Conservation (phyloP, 2,797 vertebrate species). For the Hephaestus fuliginosus region DNA sequence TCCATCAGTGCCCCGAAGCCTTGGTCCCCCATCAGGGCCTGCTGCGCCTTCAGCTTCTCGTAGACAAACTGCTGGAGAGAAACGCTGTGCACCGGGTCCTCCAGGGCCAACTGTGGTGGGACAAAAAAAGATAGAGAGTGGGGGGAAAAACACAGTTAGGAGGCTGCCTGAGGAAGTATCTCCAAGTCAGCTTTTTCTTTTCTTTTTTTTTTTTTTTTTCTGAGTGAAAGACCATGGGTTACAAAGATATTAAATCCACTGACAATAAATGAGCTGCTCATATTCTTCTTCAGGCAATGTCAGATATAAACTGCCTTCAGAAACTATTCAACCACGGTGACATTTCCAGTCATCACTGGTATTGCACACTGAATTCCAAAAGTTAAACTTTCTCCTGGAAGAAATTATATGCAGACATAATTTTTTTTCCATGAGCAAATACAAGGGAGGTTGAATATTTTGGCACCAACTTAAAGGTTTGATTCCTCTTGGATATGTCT, state of each 20-base stretch:
- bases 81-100: slow-evolving; percentile 96
- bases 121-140: slow-evolving; percentile 23
- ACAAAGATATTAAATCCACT: not conserved
- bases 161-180: not conserved
- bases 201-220: no score
- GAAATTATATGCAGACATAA: not conserved
- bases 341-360: not conserved
- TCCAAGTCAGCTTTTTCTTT: not conserved
- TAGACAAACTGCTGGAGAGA: slow-evolving; percentile 96
- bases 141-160: not conserved
- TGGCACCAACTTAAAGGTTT: not conserved
- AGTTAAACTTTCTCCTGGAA: not conserved
- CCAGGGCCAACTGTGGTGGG: slow-evolving; percentile 90
- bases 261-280: slow-evolving; percentile 2
- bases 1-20: slow-evolving; percentile 95
- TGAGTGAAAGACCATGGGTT: not conserved
- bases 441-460: not conserved
- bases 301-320: not conserved
- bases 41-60: slow-evolving; percentile 97
- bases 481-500: slow-evolving; percentile 2
- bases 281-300: not conserved
- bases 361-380: not conserved
- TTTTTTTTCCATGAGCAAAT: slow-evolving; percentile 1
- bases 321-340: not conserved
- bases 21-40: slow-evolving; percentile 92